Base-by-base conservation (phyloP, 2,113 vertebrate genomes). In the Solea solea region DNA sequence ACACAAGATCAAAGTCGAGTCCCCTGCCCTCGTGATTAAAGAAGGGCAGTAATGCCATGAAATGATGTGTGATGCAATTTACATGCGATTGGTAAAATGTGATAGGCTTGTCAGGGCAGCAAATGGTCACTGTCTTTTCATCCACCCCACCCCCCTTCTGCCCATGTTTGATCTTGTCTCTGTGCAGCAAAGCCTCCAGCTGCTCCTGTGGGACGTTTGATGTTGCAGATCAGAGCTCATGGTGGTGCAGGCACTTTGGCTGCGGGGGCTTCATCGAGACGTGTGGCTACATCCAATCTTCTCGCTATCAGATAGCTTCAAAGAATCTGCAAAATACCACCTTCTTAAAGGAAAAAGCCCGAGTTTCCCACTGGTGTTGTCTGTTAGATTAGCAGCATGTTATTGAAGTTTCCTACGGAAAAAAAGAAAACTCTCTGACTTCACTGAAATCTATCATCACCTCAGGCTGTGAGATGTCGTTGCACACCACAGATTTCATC, bases 221-320 rank as follows among this genome's bases (percentile, higher is more conserved):
- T 91, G 90, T 90, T 62, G 53, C 70, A 89, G 88, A 92, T 92
- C 88, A 90, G 82, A 90, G 89, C 61, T 48, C 1, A 58, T 64
- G 58, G 40, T 54, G 75, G 67, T 54, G 67, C 51, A 52, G 76
- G 73, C 63, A 55, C 76, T 72, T 78, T 74, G 75, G 76, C 59
- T 53, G 73, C 62, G 28, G 55, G 76, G 77, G 74, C 42, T 57
- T 84, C 60, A 44, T 71, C 72, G 76, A 76, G 72, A 82, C 78
- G 45, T 21, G 21, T 2, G 1, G 51, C 76, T 71, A 61, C 72
- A 82, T 84, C 64, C 71, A 68, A 85, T 89, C 80, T 69, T 73
- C 75, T 75, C 61, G 27, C 27, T 73, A 86, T 83, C 81, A 81
- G 83, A 87, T 77, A 55, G 78, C 84, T 90, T 92, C 85, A 93